Percentiles rank a stretch among this genome's conserved stretches.
These are phyloP conservation scores for Bombus soroeensis DNA, from an alignment of 1,140 invertebrate species.

Conservation along the genomic window DNA sequence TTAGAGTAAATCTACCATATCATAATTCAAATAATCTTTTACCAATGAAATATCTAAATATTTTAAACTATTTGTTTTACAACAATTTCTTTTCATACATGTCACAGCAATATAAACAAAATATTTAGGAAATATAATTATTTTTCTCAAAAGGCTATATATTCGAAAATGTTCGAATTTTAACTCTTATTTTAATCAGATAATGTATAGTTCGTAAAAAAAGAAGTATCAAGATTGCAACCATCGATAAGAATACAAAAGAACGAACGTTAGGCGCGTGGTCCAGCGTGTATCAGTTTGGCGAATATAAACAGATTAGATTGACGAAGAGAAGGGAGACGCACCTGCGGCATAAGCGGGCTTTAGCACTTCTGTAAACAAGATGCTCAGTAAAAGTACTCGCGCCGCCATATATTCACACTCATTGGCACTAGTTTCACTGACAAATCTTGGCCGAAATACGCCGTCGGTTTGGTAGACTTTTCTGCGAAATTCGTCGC, in stretches of 20 bases:
- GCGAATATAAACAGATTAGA: constrained; percentile 47
- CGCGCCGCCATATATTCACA: constrained; percentile 82
- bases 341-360: constrained; percentile 79
- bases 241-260: not conserved
- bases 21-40: not conserved
- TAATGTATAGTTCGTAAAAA: not conserved
- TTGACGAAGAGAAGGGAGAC: constrained; percentile 46
- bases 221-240: not conserved
- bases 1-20: not conserved
- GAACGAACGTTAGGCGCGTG: constrained; percentile 36
- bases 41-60: not conserved
- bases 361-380: constrained; percentile 82
- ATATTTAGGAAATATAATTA: not conserved
- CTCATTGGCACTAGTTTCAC: constrained; percentile 76
- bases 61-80: not conserved
- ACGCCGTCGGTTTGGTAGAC: constrained; percentile 57
- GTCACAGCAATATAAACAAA: constrained; percentile 16
- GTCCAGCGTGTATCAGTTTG: constrained; percentile 34
- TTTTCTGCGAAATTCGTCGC: constrained; percentile 57
- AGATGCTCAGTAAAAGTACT: constrained; percentile 81
- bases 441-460: constrained; percentile 65
- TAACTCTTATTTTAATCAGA: not conserved
- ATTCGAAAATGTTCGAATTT: not conserved
- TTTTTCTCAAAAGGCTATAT: not conserved
- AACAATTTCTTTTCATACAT: not conserved